Base-by-base conservation (phyloP, 2,888 invertebrate genomes). In the Cinara cedri region DNA sequence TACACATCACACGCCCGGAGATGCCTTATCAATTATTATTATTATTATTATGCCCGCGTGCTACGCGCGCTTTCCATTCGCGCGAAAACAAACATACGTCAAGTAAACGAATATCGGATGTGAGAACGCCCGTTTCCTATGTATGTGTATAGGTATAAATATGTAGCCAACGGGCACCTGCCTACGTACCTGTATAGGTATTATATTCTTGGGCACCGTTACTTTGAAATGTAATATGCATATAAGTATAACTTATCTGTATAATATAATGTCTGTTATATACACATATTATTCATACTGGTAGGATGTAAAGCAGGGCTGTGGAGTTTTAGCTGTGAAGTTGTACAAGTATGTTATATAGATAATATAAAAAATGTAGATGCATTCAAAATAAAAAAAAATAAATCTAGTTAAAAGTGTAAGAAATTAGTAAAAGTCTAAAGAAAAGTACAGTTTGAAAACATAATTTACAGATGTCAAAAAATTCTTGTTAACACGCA, bases 21-120 rank as follows among this genome's bases (percentile, higher is more conserved):
- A 72, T 57, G 72, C 24, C 72, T 72, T 72, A 72, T 72, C 72
- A 57, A 72, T 72, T 72, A 49, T 51, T 57, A 54, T 44, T 49
- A 24, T 57, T 46, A 46, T 46, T 46, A 19, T 44, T 14, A 26
- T n/a, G 34, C 34, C 51, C 70, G 70, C 34, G 54, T 54, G 54
- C 57, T 46, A 72, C 24, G 44, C 11, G 44, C 71, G 42, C 55
- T 57, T 42, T 71, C 54, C 21, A 49, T 54, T 14, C 21, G 26
- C 44, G 63, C 21, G 55, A 10, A 14, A 49, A 21, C 8, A 8
- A n/a, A 54, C 16, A 19, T n/a, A 16, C n/a, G 44, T 55, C 44
- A 46, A 24, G 44, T 42, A 57, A 24, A 21, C 24, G 10, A 1
- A 9, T 21, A 55, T 70, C 13, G 51, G 51, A 63, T 51, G 72